These are phyloP conservation scores for Antechinus stuartii DNA, from an alignment of 2,113 vertebrate species.

Conservation along the genomic window DNA sequence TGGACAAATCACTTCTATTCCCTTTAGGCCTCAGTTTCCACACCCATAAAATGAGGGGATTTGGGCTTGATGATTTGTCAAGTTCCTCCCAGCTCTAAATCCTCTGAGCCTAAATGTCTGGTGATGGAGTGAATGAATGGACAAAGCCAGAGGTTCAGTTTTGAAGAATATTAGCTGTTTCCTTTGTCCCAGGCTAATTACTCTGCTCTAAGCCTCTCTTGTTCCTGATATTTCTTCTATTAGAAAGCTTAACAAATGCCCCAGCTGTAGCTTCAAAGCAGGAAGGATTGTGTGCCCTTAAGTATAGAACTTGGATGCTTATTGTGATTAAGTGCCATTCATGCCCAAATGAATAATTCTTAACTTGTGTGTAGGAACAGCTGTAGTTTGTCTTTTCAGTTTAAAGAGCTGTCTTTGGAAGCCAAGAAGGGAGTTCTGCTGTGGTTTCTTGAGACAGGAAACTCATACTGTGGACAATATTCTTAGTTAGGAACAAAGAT, in stretches of 20 bases:
- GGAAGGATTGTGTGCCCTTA: slow-evolving; percentile 26
- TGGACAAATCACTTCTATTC: neutral
- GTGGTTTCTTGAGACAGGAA: neutral
- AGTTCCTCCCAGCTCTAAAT: neutral
- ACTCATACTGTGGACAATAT: neutral
- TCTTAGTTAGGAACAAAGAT: neutral
- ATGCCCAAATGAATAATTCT: slow-evolving; percentile 17
- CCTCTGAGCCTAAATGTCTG: neutral
- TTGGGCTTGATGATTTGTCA: neutral
- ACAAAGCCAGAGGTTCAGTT: neutral
- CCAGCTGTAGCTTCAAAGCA: slow-evolving; percentile 48
- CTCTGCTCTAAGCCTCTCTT: slow-evolving; percentile 35
- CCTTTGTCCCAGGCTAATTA: neutral
- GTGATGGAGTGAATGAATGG: neutral
- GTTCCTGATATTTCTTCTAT: neutral
- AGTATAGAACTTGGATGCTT: neutral
- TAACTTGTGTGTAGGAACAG: slow-evolving; percentile 4
- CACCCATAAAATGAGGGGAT: neutral
- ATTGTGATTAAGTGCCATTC: slow-evolving; percentile 19
- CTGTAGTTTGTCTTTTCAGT: slow-evolving; percentile 49
- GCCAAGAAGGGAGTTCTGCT: neutral
- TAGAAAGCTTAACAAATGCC: slow-evolving; percentile 16
- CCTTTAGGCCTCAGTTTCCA: neutral
- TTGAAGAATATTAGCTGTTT: neutral
- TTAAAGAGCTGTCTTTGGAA: slow-evolving; percentile 39